phyloP scores from a whole-genome alignment of 2,797 vertebrate species.

The Falco biarmicus region DNA sequence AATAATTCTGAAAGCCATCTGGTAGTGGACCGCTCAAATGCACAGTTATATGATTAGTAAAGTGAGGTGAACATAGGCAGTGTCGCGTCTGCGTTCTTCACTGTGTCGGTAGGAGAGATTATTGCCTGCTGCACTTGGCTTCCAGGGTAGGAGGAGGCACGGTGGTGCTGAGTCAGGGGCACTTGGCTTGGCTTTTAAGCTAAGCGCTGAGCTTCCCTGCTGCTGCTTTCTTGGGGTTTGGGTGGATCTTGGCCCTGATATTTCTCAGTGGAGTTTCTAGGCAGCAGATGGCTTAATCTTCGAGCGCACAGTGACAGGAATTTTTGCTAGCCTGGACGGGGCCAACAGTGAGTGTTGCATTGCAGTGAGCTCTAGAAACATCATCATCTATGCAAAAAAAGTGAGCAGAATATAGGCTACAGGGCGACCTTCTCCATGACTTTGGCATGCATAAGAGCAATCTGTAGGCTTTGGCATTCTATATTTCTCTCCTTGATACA shows the following conservation, averaged over 20 bases:
- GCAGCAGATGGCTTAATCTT: not conserved
- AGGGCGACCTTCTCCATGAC: not conserved
- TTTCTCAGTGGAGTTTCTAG: not conserved
- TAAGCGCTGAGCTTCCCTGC: not conserved
- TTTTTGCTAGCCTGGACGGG: not conserved
- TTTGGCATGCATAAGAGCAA: not conserved
- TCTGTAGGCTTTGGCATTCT: not conserved
- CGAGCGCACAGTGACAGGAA: not conserved
- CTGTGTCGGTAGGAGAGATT: not conserved
- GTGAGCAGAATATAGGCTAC: not conserved
- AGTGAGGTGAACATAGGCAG: not conserved
- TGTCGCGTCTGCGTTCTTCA: not conserved
- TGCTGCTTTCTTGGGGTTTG: not conserved
- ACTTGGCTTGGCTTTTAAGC: not conserved
- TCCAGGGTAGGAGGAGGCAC: not conserved
- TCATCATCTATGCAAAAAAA: not conserved
- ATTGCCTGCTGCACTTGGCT: not conserved
- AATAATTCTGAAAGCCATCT: not conserved
- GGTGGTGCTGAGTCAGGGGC: constrained; percentile 14
- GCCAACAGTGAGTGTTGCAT: not conserved
- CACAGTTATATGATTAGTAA: not conserved
- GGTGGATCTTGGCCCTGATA: not conserved
- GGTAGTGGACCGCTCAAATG: not conserved
- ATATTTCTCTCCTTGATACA: not conserved
- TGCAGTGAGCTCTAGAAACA: not conserved